Conservation (phyloP, 2,888 invertebrate genomes). For the Caenorhabditis afra region DNA sequence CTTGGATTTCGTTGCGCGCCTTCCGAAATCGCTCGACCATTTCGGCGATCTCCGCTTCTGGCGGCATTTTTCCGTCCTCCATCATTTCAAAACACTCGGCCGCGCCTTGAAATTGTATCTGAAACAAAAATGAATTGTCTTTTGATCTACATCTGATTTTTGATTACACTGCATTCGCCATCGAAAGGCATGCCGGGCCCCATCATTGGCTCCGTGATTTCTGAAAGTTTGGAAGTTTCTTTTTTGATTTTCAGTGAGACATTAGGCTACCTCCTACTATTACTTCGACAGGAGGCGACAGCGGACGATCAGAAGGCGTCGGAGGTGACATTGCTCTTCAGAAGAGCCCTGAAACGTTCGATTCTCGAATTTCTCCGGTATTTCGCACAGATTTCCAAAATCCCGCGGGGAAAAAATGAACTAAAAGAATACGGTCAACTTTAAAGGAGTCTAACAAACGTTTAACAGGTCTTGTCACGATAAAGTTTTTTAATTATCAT, state of each 20-base stretch:
- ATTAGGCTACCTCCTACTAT: constrained; percentile 14
- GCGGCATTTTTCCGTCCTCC: constrained; percentile 1
- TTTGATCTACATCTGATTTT: too few relatives aligned
- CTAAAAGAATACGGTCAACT: neutral
- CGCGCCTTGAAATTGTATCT: constrained; percentile 16
- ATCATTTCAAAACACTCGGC: constrained; percentile 17
- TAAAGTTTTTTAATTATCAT: neutral
- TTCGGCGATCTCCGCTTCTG: constrained; percentile 5
- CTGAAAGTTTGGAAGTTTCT: neutral
- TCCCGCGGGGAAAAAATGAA: neutral
- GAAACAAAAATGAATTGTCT: neutral
- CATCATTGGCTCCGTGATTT: neutral
- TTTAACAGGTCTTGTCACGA: neutral
- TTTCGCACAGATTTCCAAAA: neutral
- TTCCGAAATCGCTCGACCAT: constrained; percentile 5
- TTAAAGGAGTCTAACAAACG: constrained; percentile 1
- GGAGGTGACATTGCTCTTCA: neutral
- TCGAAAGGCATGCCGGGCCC: constrained; percentile 3
- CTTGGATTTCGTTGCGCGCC: neutral
- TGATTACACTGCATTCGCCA: constrained; percentile 9
- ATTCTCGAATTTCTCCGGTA: too few relatives aligned
- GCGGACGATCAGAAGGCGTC: too few relatives aligned
- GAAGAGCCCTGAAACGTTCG: constrained; percentile 17
- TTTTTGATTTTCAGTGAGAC: neutral
- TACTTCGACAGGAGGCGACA: constrained; percentile 14